These are phyloP conservation scores for Parauchenoglanis punctatus DNA, from an alignment of 2,797 vertebrate genomes.

Conservation along the genomic window DNA sequence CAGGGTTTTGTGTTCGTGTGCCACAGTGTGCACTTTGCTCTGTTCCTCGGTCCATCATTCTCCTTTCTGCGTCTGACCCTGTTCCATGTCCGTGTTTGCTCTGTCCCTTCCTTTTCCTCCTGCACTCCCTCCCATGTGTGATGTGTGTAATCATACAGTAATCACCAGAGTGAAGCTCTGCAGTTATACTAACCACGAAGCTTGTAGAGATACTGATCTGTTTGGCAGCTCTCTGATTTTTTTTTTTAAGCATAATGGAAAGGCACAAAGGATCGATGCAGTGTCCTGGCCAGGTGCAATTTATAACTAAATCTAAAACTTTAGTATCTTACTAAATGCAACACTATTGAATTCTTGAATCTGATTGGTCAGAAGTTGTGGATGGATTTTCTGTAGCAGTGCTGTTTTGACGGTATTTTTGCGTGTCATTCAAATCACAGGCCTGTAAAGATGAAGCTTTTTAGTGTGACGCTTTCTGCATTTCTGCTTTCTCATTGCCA, in stretches of 20 bases:
- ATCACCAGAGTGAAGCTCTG: constrained; percentile 20
- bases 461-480: too few relatives aligned
- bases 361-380: too few relatives aligned
- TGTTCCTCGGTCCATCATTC: background rate
- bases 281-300: too few relatives aligned
- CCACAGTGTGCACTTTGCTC: background rate
- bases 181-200: constrained; percentile 18
- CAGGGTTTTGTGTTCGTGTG: constrained; percentile 13
- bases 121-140: background rate
- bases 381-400: too few relatives aligned
- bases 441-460: too few relatives aligned
- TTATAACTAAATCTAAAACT: background rate
- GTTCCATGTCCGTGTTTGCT: background rate
- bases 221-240: background rate
- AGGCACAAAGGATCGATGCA: background rate
- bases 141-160: constrained; percentile 14
- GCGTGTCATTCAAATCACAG: too few relatives aligned
- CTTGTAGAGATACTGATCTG: constrained; percentile 28
- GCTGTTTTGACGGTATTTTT: too few relatives aligned
- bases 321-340: too few relatives aligned
- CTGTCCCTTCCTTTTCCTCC: background rate
- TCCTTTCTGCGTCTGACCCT: background rate
- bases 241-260: too few relatives aligned
- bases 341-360: too few relatives aligned
- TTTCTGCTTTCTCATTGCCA: background rate